Evolutionary conservation across 2,888 invertebrate genomes (phyloP).

Genomic region (Trichogramma dendrolimi): DNA sequence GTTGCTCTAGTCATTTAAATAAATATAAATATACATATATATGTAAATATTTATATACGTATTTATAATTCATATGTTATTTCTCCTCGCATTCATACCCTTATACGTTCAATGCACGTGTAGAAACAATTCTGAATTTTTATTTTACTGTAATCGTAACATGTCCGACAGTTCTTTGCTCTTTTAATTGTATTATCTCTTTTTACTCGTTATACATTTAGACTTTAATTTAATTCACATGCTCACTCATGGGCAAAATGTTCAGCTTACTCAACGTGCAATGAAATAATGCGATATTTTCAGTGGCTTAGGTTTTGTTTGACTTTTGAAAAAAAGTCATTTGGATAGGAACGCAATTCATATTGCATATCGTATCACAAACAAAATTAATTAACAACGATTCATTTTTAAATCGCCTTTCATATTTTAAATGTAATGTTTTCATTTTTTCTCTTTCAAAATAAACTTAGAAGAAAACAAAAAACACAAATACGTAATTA

Average conservation of each 20-base stretch:
- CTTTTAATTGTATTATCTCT: conserved; percentile 14
- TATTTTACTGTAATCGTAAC: conserved; percentile 11
- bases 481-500: conserved; percentile 12
- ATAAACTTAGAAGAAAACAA: conserved; percentile 2
- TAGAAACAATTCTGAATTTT: conserved; percentile 46
- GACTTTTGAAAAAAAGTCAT: not conserved
- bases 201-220: conserved; percentile 6
- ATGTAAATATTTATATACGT: conserved; percentile 32
- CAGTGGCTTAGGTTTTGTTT: not conserved
- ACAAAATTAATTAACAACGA: conserved; percentile 29
- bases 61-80: conserved; percentile 35
- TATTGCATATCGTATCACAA: conserved; percentile 38
- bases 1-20: conserved; percentile 46
- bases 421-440: not conserved
- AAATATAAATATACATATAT: conserved; percentile 42
- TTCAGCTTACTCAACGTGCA: conserved; percentile 14
- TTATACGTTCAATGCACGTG: conserved; percentile 40
- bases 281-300: conserved; percentile 31
- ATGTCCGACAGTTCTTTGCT: conserved; percentile 20
- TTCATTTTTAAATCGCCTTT: conserved; percentile 1
- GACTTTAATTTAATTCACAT: too few species aligned
- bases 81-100: conserved; percentile 34
- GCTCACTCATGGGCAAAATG: too few species aligned
- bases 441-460: not conserved
- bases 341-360: conserved; percentile 35